Evolutionary conservation across 2,888 invertebrate genomes (phyloP).

Genomic region (Tineola bisselliella): DNA sequence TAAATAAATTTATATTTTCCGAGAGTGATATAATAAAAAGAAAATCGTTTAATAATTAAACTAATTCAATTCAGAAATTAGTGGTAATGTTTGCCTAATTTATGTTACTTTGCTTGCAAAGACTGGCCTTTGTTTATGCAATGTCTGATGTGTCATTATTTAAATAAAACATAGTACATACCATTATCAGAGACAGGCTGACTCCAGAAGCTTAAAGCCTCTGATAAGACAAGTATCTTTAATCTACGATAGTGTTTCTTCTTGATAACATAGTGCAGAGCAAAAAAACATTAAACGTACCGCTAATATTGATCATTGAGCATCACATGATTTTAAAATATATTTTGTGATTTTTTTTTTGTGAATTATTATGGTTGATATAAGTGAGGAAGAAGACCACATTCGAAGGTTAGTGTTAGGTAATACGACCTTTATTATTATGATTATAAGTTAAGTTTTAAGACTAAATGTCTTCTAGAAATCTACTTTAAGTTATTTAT

Average conservation of each 20-base stretch:
- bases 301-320: background rate
- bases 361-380: background rate
- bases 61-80: no score
- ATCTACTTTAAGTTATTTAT: no score
- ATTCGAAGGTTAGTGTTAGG: background rate
- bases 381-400: background rate
- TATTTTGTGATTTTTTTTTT: background rate
- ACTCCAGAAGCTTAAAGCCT: background rate
- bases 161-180: background rate
- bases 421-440: background rate
- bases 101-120: no score
- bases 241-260: constrained; percentile 4
- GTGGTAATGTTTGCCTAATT: no score
- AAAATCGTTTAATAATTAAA: no score
- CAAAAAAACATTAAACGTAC: constrained; percentile 3
- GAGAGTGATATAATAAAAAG: background rate
- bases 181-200: background rate
- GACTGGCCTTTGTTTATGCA: background rate
- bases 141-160: background rate
- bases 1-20: background rate
- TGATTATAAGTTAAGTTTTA: background rate
- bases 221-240: background rate
- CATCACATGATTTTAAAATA: background rate
- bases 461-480: no score
- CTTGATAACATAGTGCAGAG: background rate